Percentiles rank a stretch among this genome's conserved stretches.
Conservation (phyloP, 2,888 invertebrate species). For the Rambutsinella grinnellia region DNA sequence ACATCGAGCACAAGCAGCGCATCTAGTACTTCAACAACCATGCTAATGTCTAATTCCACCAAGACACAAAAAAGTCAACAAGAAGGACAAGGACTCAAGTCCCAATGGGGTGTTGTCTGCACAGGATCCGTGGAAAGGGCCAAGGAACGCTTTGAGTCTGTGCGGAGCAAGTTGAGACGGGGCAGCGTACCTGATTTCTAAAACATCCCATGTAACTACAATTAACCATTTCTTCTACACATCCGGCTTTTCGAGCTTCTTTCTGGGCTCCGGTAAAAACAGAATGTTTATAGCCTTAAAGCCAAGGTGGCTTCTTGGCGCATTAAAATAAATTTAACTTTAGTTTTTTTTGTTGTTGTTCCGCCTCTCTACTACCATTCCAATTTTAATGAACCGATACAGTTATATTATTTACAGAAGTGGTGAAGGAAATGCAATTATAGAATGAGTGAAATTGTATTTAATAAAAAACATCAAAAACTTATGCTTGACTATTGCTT, state of each 20-base stretch:
- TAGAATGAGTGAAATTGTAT: neutral
- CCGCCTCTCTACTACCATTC: neutral
- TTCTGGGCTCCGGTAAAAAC: neutral
- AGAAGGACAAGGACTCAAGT: conserved; percentile 29
- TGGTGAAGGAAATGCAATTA: conserved; percentile 9
- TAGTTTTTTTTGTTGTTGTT: neutral
- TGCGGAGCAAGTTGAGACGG: conserved; percentile 42
- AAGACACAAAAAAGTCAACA: conserved; percentile 28
- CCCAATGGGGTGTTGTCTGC: conserved; percentile 60
- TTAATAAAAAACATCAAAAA: neutral
- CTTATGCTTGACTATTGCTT: neutral
- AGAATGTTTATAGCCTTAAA: neutral
- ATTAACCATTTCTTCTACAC: neutral
- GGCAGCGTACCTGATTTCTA: conserved; percentile 62
- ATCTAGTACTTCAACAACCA: conserved; percentile 9
- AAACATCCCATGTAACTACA: neutral
- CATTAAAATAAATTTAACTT: neutral
- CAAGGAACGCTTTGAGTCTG: conserved; percentile 57
- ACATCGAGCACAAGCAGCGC: neutral
- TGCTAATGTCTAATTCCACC: neutral
- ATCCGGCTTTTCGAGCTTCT: neutral
- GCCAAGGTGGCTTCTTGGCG: neutral
- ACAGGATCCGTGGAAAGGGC: conserved; percentile 60
- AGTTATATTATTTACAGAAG: no score
- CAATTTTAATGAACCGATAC: neutral